Evolutionary conservation across 1,140 invertebrate genomes (phyloP).

Genomic region (Augochlora pura): DNA sequence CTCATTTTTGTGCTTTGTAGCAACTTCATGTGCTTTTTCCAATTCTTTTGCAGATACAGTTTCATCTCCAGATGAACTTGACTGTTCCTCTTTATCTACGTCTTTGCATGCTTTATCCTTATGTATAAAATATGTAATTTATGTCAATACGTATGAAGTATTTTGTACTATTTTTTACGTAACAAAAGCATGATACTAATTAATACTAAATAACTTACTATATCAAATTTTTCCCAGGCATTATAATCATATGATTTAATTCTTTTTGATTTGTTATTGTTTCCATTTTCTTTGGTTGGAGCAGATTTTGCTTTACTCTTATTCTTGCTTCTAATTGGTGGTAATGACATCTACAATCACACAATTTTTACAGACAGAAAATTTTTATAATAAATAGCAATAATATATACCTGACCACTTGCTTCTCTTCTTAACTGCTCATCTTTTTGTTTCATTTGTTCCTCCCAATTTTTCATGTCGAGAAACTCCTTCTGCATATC

Average conservation of each 20-base stretch:
- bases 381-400: background rate
- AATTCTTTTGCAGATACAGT: slow-evolving; percentile 83
- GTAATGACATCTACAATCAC: slow-evolving; percentile 73
- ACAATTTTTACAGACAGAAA: background rate
- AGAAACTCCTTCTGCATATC: slow-evolving; percentile 87
- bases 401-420: slow-evolving; percentile 55
- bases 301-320: slow-evolving; percentile 71
- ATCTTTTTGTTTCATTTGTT: slow-evolving; percentile 91
- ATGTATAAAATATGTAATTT: slow-evolving; percentile 36
- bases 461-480: slow-evolving; percentile 91
- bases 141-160: background rate
- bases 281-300: slow-evolving; percentile 63
- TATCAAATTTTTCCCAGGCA: slow-evolving; percentile 91
- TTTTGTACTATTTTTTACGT: background rate
- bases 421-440: slow-evolving; percentile 76
- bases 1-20: slow-evolving; percentile 80
- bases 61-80: slow-evolving; percentile 80
- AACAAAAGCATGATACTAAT: background rate
- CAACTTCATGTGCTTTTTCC: slow-evolving; percentile 77
- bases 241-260: slow-evolving; percentile 84
- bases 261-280: slow-evolving; percentile 69
- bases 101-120: slow-evolving; percentile 87
- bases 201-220: slow-evolving; percentile 78
- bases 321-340: slow-evolving; percentile 81
- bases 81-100: slow-evolving; percentile 82